These are phyloP conservation scores for Cerastis leucographa DNA, from an alignment of 2,888 invertebrate genomes.

Conservation along the genomic window DNA sequence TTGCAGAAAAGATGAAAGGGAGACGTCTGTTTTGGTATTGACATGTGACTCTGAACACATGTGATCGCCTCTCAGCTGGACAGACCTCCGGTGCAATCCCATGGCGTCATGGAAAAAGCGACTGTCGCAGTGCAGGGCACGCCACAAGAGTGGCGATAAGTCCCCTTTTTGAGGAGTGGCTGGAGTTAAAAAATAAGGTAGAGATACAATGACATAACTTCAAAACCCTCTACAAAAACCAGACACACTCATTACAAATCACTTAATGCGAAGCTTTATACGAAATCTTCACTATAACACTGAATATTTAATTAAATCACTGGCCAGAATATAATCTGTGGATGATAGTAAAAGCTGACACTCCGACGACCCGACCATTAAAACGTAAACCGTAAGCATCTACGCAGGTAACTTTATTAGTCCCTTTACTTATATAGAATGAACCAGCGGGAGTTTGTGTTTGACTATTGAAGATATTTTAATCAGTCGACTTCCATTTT, in stretches of 20 bases:
- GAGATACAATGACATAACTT: not conserved
- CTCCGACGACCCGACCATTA: conserved; percentile 48
- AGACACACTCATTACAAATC: not conserved
- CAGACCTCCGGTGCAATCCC: too few relatives aligned
- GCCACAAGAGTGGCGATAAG: too few relatives aligned
- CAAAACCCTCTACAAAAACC: not conserved
- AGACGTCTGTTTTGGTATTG: too few relatives aligned
- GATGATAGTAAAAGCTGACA: conserved; percentile 44
- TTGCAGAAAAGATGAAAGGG: too few relatives aligned
- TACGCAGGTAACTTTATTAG: conserved; percentile 56
- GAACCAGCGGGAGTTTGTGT: conserved; percentile 17
- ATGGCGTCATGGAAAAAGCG: too few relatives aligned
- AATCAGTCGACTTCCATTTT: not conserved
- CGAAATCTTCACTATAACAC: conserved; percentile 38
- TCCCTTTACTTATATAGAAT: conserved; percentile 20
- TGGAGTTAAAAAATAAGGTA: too few relatives aligned
- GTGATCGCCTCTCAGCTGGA: too few relatives aligned
- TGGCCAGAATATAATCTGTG: conserved; percentile 51
- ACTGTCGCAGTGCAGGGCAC: too few relatives aligned
- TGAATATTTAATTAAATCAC: conserved; percentile 63
- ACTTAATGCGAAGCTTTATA: conserved; percentile 10
- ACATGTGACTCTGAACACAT: too few relatives aligned
- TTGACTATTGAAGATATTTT: conserved; percentile 30
- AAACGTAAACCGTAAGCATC: conserved; percentile 46
- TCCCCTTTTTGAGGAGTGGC: too few relatives aligned